These are phyloP conservation scores for Grammomys dolichurus DNA, from an alignment of 2,113 vertebrate genomes.

Conservation along the genomic window DNA sequence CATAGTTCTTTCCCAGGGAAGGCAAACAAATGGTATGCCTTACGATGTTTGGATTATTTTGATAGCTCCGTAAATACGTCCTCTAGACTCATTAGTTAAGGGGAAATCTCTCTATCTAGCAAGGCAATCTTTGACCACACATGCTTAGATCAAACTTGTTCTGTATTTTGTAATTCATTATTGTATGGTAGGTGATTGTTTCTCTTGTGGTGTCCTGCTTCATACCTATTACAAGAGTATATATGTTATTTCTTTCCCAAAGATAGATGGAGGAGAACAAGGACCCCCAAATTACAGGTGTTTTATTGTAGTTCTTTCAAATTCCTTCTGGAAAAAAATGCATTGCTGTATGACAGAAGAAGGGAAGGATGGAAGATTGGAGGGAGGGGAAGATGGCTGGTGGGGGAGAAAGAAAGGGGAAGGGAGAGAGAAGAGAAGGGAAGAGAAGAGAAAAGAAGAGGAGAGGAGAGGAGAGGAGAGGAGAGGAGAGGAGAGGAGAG, in stretches of 20 bases:
- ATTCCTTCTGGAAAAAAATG: slow-evolving; percentile 66
- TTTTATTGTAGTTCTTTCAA: slow-evolving; percentile 64
- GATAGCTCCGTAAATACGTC: slow-evolving; percentile 75
- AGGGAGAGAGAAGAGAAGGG: rapidly evolving
- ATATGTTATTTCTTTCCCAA: slow-evolving; percentile 24
- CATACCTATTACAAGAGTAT: neutral
- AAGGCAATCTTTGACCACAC: slow-evolving; percentile 43
- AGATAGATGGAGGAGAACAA: slow-evolving; percentile 48
- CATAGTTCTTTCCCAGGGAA: slow-evolving; percentile 74
- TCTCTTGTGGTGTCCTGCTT: neutral
- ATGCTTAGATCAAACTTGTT: slow-evolving; percentile 38
- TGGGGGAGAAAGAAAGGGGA: too few relatives aligned
- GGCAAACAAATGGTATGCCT: slow-evolving; percentile 78
- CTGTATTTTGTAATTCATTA: slow-evolving; percentile 40
- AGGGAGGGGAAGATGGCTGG: too few relatives aligned
- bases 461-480: rapidly evolving
- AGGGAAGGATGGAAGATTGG: rapidly evolving
- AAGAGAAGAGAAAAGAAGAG: rapidly evolving
- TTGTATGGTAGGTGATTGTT: neutral
- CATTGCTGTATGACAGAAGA: slow-evolving; percentile 26
- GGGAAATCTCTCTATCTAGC: slow-evolving; percentile 60
- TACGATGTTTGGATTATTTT: slow-evolving; percentile 77
- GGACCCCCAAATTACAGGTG: neutral
- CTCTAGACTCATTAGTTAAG: slow-evolving; percentile 70
- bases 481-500: neutral